These are phyloP conservation scores for Hormaphis cornu DNA, from an alignment of 1,140 invertebrate genomes.

Conservation along the genomic window DNA sequence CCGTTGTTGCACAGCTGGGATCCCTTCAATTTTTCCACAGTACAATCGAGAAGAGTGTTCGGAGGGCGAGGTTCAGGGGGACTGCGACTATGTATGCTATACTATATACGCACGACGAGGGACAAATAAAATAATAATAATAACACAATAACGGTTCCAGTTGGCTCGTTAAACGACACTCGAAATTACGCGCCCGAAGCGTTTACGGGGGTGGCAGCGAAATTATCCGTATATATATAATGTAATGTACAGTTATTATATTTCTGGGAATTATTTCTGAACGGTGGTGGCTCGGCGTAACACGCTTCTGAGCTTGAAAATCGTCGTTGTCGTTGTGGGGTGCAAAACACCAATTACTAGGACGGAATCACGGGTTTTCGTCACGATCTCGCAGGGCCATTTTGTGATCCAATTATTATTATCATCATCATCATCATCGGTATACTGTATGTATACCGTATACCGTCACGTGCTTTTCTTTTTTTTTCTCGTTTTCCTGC, in stretches of 20 bases:
- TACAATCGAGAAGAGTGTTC: too few species aligned
- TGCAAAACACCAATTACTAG: background rate
- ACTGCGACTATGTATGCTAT: too few species aligned
- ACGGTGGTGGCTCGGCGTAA: background rate
- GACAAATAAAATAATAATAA: background rate
- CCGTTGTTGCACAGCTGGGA: too few species aligned
- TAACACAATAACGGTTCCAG: background rate
- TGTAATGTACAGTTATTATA: too few species aligned
- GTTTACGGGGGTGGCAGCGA: background rate
- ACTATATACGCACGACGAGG: too few species aligned
- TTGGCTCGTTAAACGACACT: slow-evolving; percentile 5
- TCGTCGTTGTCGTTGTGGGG: background rate
- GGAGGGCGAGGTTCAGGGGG: too few species aligned
- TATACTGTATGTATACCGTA: too few species aligned
- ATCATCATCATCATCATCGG: background rate
- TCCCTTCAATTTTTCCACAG: too few species aligned
- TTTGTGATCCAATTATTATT: slow-evolving; percentile 21
- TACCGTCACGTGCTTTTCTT: too few species aligned
- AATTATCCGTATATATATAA: too few species aligned
- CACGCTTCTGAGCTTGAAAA: background rate
- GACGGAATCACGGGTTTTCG: slow-evolving; percentile 12
- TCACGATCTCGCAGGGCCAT: slow-evolving; percentile 15
- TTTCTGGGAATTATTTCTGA: too few species aligned
- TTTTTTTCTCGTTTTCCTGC: too few species aligned
- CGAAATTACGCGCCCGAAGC: background rate